Evolutionary conservation across 2,888 invertebrate species (phyloP).

Genomic region (Dromius quadrimaculatus): DNA sequence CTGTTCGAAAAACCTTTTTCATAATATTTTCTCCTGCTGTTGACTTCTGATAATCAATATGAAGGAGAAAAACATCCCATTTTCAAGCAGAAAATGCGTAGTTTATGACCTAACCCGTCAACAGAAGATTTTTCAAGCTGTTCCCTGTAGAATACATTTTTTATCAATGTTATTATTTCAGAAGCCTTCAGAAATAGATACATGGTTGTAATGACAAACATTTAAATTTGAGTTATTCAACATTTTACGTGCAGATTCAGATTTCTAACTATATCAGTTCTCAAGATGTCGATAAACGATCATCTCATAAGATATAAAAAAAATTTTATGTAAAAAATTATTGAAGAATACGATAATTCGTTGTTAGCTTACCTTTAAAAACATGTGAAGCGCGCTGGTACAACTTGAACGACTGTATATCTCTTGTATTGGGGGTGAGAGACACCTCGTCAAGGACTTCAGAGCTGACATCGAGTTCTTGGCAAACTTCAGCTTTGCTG

Average conservation of each 20-base stretch:
- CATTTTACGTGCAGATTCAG: no score
- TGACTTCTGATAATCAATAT: conserved; percentile 43
- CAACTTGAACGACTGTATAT: conserved; percentile 79
- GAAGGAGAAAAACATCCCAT: conserved; percentile 46
- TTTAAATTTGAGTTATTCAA: no score
- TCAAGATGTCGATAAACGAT: no score
- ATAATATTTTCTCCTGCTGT: conserved; percentile 40
- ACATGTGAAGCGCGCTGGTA: conserved; percentile 92
- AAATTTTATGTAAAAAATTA: no score
- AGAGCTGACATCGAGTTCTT: conserved; percentile 71
- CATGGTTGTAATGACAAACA: no score
- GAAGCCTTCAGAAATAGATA: no score
- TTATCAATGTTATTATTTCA: no score
- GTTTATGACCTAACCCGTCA: conserved; percentile 6
- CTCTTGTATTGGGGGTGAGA: conserved; percentile 74
- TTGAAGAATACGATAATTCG: no score
- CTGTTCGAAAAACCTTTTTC: conserved; percentile 13
- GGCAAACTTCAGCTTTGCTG: conserved; percentile 76
- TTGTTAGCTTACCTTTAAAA: conserved; percentile 73
- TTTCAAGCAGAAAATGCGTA: conserved; percentile 27
- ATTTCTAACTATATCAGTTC: no score
- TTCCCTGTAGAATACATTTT: no score
- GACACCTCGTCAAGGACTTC: conserved; percentile 76
- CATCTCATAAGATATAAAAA: no score
- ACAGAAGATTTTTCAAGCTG: conserved; percentile 9